A percentile compares a stretch with the other conserved stretches of the same genome.
Evolutionary conservation across 2,888 invertebrate genomes (phyloP).

Genomic region (Nemotelus nigrinus): DNA sequence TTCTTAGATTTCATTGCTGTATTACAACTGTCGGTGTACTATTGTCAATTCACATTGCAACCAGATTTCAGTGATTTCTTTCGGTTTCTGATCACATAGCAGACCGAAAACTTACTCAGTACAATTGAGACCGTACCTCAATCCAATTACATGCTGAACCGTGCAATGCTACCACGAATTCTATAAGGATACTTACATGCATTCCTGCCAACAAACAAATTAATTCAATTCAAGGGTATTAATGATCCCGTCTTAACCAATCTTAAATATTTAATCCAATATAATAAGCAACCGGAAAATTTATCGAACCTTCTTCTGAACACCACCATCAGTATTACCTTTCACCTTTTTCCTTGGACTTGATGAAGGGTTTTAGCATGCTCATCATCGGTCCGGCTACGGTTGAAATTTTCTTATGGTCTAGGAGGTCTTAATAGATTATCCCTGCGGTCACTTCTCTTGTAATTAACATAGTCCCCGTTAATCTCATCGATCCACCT

Average conservation of each 20-base stretch:
- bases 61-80: too few species aligned
- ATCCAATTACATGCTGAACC: slow-evolving; percentile 22
- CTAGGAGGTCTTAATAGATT: slow-evolving; percentile 40
- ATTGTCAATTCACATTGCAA: too few species aligned
- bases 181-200: neutral
- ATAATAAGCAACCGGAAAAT: slow-evolving; percentile 33
- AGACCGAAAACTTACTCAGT: too few species aligned
- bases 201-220: slow-evolving; percentile 33
- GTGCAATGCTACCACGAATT: slow-evolving; percentile 10
- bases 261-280: slow-evolving; percentile 43
- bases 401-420: slow-evolving; percentile 1
- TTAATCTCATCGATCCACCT: slow-evolving; percentile 41
- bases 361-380: neutral
- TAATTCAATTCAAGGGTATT: slow-evolving; percentile 23
- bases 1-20: too few species aligned
- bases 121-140: neutral
- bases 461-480: slow-evolving; percentile 41
- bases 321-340: neutral
- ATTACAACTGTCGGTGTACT: too few species aligned
- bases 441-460: slow-evolving; percentile 43
- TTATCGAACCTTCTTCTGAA: neutral
- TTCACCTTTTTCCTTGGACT: neutral
- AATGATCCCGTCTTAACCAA: slow-evolving; percentile 29
- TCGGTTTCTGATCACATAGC: too few species aligned
- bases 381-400: neutral